Evolutionary conservation across 2,888 invertebrate species (phyloP), one percentile per base, ranked within the genome.

Genomic region (Peribatodes rhomboidaria): DNA sequence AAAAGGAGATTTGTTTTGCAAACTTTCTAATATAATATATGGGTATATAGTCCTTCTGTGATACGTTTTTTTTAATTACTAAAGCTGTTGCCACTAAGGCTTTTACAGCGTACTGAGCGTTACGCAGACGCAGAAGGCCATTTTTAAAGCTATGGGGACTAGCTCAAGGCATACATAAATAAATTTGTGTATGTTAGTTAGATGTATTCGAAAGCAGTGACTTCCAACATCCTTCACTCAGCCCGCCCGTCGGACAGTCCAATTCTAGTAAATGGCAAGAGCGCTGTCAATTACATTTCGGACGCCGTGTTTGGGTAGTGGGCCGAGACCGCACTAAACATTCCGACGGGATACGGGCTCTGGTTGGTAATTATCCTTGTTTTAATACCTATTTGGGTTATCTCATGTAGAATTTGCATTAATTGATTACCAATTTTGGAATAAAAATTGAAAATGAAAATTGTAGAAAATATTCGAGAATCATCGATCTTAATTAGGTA

Each of bases 261-360:
- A 68, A 73, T 70, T 70, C 68, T 70, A 67, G 65, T 73, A 69
- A 72, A 69, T 69, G 71, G 67, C 69, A 68, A 68, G 67, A 72
- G 71, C 69, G 70, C 64, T 69, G 68, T 73, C 72, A 67, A 73
- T 71, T 73, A 71, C 70, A 69, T 68, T 69, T 71, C 57, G 53
- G 59, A 58, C 61, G 39, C 63, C 44, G 63, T 61, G 57, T 65
- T 66, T 60, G 52, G 59, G 63, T 69, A 64, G 54, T 61, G 64
- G 65, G 65, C 55, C 68, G 53, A 64, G 60, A 69, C 70, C 68
- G 68, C 68, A 70, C 59, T 62, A 68, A 70, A 69, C 67, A 72
- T 73, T 73, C 65, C 68, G 20, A 61, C 46, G 14, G 50, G 60
- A 65, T 66, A 67, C 63, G 49, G 57, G 62, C 61, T 58, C 63